These are phyloP conservation scores for Brachionus calyciflorus DNA, from an alignment of 1,140 invertebrate genomes.

Conservation along the genomic window DNA sequence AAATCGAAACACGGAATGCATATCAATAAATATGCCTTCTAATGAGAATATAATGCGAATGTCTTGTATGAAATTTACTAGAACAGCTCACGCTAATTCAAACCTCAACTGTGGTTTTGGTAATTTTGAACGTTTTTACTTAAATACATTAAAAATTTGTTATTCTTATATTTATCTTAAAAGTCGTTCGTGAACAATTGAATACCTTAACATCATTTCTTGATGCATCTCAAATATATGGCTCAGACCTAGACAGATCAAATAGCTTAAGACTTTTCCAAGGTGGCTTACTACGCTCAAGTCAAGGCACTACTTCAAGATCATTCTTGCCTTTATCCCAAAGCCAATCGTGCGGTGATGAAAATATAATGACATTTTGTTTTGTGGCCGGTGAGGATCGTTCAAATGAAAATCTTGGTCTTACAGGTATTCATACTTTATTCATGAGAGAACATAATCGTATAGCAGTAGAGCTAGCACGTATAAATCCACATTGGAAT, in stretches of 20 bases:
- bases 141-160: neutral
- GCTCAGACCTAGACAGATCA: neutral
- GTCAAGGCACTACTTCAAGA: neutral
- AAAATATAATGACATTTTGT: neutral
- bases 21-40: neutral
- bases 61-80: constrained; percentile 23
- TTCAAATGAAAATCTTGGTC: neutral
- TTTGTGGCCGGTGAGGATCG: constrained; percentile 25
- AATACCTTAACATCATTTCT: constrained; percentile 76
- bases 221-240: constrained; percentile 72
- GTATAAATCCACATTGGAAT: constrained; percentile 48
- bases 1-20: neutral
- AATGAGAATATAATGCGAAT: constrained; percentile 36
- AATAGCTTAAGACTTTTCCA: neutral
- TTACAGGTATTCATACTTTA: constrained; percentile 70
- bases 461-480: constrained; percentile 48
- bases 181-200: constrained; percentile 65
- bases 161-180: neutral
- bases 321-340: constrained; percentile 6
- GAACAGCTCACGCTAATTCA: neutral
- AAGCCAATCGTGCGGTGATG: neutral
- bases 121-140: neutral
- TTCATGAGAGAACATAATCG: constrained; percentile 59
- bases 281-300: neutral
- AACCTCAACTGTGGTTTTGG: neutral